phyloP scores from a whole-genome alignment of 2,113 vertebrate species.

The Recurvirostra avosetta region DNA sequence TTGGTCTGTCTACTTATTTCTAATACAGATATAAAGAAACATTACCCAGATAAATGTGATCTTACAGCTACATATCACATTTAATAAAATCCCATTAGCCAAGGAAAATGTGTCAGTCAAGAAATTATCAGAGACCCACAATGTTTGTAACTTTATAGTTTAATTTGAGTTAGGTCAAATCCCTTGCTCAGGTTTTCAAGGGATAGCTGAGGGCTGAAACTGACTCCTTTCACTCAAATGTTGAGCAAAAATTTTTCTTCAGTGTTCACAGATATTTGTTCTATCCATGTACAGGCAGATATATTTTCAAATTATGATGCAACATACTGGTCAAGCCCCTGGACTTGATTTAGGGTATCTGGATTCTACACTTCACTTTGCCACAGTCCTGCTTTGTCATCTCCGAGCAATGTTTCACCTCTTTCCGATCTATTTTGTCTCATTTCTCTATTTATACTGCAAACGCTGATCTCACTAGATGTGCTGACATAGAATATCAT shows the following conservation, averaged over 20 bases:
- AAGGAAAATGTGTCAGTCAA: constrained; percentile 26
- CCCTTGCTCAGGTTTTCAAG: neutral
- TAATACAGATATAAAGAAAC: constrained; percentile 30
- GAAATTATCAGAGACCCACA: constrained; percentile 20
- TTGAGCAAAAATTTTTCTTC: neutral
- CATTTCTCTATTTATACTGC: neutral
- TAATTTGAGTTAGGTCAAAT: neutral
- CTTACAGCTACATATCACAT: constrained; percentile 25
- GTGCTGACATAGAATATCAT: neutral
- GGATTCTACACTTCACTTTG: neutral
- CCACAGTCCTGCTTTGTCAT: neutral
- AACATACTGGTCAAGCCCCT: neutral
- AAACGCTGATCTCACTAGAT: neutral
- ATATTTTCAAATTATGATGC: neutral
- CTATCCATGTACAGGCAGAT: neutral
- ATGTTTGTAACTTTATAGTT: neutral
- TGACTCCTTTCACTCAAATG: neutral
- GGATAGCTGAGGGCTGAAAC: neutral
- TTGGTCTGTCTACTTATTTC: neutral
- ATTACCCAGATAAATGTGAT: neutral
- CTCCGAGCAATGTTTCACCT: neutral
- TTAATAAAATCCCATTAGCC: constrained; percentile 17
- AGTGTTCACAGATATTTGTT: neutral
- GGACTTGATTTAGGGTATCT: neutral
- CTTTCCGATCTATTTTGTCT: neutral